Percentiles rank a stretch among this genome's conserved stretches.
Evolutionary conservation across 1,140 invertebrate genomes (phyloP).

Genomic region (Drosophila sproati): DNA sequence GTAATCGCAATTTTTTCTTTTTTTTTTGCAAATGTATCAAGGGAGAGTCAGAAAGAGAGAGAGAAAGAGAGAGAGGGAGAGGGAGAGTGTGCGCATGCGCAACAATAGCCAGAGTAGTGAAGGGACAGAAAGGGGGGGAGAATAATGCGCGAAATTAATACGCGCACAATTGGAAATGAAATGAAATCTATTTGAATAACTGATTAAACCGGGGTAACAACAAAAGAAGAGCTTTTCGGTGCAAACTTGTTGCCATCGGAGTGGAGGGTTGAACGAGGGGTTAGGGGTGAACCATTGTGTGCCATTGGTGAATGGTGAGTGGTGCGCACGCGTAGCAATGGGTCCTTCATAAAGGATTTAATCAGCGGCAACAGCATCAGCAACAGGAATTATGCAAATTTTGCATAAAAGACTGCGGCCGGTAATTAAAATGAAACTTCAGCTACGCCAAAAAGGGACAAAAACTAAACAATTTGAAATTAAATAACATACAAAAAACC

Average conservation of each 20-base stretch:
- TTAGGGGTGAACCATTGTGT: slow-evolving; percentile 1
- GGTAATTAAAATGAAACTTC: slow-evolving; percentile 52
- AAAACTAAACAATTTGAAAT: slow-evolving; percentile 25
- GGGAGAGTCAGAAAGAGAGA: too few relatives aligned
- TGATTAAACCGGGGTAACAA: slow-evolving; percentile 58
- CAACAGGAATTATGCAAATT: slow-evolving; percentile 54
- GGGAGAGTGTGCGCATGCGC: neutral
- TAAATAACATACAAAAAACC: slow-evolving; percentile 3
- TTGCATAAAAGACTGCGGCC: slow-evolving; percentile 34
- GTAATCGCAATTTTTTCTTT: slow-evolving; percentile 38
- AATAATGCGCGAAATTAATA: slow-evolving; percentile 60
- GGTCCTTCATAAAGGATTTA: slow-evolving; percentile 72
- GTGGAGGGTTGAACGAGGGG: neutral
- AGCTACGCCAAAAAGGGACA: slow-evolving; percentile 1
- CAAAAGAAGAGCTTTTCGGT: slow-evolving; percentile 30
- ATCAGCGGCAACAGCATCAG: slow-evolving; percentile 35
- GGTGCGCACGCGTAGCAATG: slow-evolving; percentile 59
- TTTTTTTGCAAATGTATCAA: too few relatives aligned
- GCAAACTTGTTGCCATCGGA: slow-evolving; percentile 62
- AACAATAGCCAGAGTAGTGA: neutral
- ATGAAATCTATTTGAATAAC: slow-evolving; percentile 78
- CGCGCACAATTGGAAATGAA: slow-evolving; percentile 61
- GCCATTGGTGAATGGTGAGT: slow-evolving; percentile 5
- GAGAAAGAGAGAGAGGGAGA: neutral
- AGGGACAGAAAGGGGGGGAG: neutral